Percentiles rank a stretch among this genome's conserved stretches.
Conservation (phyloP, 2,113 vertebrate species). For the Orientallactaga bullata region DNA sequence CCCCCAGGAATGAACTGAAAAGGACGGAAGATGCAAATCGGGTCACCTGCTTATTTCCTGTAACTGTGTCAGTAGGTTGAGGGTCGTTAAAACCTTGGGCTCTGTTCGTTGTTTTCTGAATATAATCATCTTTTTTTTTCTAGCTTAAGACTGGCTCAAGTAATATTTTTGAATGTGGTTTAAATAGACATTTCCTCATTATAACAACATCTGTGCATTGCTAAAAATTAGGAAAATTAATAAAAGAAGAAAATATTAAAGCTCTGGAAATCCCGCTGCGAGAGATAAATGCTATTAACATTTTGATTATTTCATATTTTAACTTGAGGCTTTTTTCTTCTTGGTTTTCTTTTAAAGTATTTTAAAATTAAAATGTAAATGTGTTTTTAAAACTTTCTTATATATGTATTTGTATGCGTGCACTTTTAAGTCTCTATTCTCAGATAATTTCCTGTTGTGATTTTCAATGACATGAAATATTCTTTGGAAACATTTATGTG, state of each 20-base stretch:
- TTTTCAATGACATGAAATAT: slow-evolving; percentile 45
- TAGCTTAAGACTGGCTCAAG: slow-evolving; percentile 1
- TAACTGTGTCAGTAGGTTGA: slow-evolving; percentile 17
- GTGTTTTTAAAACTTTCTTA: neutral
- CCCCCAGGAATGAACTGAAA: too few relatives aligned
- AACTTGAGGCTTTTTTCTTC: slow-evolving; percentile 48
- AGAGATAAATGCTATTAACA: slow-evolving; percentile 49
- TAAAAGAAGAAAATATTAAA: slow-evolving; percentile 48
- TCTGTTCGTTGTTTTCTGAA: slow-evolving; percentile 51
- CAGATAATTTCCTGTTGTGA: slow-evolving; percentile 28
- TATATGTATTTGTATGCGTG: neutral
- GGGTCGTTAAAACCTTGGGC: neutral
- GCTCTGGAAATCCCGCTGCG: neutral
- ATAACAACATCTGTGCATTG: neutral
- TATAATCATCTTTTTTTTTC: neutral
- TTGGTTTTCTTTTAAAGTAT: slow-evolving; percentile 8
- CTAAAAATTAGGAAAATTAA: slow-evolving; percentile 44
- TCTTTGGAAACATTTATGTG: slow-evolving; percentile 45
- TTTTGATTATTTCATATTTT: slow-evolving; percentile 59
- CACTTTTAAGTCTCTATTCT: slow-evolving; percentile 40
- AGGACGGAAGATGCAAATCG: neutral
- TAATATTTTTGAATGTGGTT: slow-evolving; percentile 15
- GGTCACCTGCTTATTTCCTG: neutral
- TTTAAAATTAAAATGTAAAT: slow-evolving; percentile 50
- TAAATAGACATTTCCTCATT: neutral